Evolutionary conservation across 2,888 invertebrate species (phyloP).

Genomic region (Campoletis raptor): DNA sequence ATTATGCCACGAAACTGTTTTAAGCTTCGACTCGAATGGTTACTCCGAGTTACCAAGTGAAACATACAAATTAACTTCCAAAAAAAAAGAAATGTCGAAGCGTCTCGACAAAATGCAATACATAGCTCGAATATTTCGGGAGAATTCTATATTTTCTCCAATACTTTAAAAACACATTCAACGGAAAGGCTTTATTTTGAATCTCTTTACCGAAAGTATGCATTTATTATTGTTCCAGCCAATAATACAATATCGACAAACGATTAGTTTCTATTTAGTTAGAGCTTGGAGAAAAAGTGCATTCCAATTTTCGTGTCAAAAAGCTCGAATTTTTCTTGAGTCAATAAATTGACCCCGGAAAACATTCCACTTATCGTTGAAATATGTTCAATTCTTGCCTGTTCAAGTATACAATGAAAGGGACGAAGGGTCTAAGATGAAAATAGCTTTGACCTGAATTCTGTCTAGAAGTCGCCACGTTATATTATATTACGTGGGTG

Average conservation of each 20-base stretch:
- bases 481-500: constrained; percentile 25
- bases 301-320: no score
- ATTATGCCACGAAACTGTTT: constrained; percentile 7
- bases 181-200: neutral
- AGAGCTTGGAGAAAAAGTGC: no score
- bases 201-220: neutral
- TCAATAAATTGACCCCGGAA: neutral
- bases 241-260: no score
- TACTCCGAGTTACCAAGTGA: neutral
- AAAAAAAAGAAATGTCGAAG: neutral
- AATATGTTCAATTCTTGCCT: neutral
- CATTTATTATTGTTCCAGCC: neutral
- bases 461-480: neutral
- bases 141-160: neutral
- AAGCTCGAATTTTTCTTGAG: no score
- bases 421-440: constrained; percentile 16
- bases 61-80: neutral
- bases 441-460: constrained; percentile 40
- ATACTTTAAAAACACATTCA: neutral
- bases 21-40: neutral
- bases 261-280: no score
- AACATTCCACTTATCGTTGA: neutral
- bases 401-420: neutral
- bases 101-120: neutral
- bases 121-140: neutral